A percentile compares a stretch with the other conserved stretches of the same genome.
Conservation (phyloP, 2,113 vertebrate species). For the Clarias gariepinus region DNA sequence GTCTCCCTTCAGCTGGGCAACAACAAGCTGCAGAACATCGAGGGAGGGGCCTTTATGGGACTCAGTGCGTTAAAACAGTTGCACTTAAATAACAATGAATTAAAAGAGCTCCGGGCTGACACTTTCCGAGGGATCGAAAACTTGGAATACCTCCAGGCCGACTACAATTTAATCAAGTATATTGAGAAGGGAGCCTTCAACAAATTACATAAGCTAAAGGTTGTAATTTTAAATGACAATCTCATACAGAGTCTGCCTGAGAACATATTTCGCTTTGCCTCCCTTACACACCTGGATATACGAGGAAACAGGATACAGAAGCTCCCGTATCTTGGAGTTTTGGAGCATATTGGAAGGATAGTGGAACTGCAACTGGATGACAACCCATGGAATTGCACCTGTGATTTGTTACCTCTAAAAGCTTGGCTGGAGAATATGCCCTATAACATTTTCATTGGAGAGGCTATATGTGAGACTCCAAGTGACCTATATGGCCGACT, state of each 20-base stretch:
- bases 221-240: slow-evolving; percentile 98
- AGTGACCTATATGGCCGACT: slow-evolving; percentile 93
- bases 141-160: slow-evolving; percentile 99
- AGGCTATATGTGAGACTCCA: slow-evolving; percentile 96
- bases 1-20: slow-evolving; percentile 97
- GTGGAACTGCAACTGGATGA: slow-evolving; percentile 95
- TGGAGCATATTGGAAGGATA: slow-evolving; percentile 95
- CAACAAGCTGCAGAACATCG: slow-evolving; percentile 97
- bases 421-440: slow-evolving; percentile 99
- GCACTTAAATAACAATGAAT: slow-evolving; percentile 98
- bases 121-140: slow-evolving; percentile 98
- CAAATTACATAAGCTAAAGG: slow-evolving; percentile 97
- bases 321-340: slow-evolving; percentile 93
- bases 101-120: slow-evolving; percentile 93
- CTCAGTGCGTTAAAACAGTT: slow-evolving; percentile 95
- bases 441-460: slow-evolving; percentile 97
- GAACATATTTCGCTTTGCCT: slow-evolving; percentile 98
- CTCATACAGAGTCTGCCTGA: slow-evolving; percentile 93
- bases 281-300: slow-evolving; percentile 97
- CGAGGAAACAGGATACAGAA: slow-evolving; percentile 96
- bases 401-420: slow-evolving; percentile 93
- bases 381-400: slow-evolving; percentile 99
- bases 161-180: slow-evolving; percentile 99
- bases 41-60: slow-evolving; percentile 94
- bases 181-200: slow-evolving; percentile 98